These are phyloP conservation scores for Apeira syringaria DNA, from an alignment of 2,888 invertebrate genomes.

Conservation along the genomic window DNA sequence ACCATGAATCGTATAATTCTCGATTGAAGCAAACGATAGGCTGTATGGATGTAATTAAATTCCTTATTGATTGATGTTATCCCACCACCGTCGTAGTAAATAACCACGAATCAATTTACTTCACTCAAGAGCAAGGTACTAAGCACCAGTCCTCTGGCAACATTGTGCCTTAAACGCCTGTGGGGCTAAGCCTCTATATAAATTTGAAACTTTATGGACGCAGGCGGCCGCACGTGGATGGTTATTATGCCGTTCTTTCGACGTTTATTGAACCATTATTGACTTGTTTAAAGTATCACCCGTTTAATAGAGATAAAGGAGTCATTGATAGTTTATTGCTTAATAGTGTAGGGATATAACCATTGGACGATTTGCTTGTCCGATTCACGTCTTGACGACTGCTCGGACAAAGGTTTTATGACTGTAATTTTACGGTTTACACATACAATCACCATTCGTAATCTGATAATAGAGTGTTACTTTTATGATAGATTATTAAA, in stretches of 20 bases:
- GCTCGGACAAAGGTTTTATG: constrained; percentile 58
- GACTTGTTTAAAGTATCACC: constrained; percentile 81
- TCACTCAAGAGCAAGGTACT: constrained; percentile 30
- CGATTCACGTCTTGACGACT: constrained; percentile 58
- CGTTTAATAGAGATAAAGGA: constrained; percentile 81
- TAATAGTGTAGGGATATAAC: constrained; percentile 63
- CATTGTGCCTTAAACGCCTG: constrained; percentile 76
- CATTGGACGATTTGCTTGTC: constrained; percentile 45
- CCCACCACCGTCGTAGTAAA: constrained; percentile 10
- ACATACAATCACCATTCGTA: constrained; percentile 52
- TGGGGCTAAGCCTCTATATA: constrained; percentile 79
- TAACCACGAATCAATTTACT: constrained; percentile 28
- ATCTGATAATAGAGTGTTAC: constrained; percentile 44
- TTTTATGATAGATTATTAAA: no score
- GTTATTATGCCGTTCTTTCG: constrained; percentile 80
- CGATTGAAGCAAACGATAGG: constrained; percentile 9
- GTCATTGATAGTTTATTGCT: constrained; percentile 73
- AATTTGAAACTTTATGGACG: constrained; percentile 78
- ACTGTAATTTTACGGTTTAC: constrained; percentile 76
- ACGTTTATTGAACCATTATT: constrained; percentile 82
- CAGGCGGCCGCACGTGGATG: constrained; percentile 72
- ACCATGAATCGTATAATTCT: no score
- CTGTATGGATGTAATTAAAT: constrained; percentile 16
- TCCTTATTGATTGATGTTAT: constrained; percentile 18
- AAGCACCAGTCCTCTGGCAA: constrained; percentile 33